A percentile compares a stretch with the other conserved stretches of the same genome.
phyloP scores from a whole-genome alignment of 2,888 invertebrate species.

The Lamellibrachia columna region DNA sequence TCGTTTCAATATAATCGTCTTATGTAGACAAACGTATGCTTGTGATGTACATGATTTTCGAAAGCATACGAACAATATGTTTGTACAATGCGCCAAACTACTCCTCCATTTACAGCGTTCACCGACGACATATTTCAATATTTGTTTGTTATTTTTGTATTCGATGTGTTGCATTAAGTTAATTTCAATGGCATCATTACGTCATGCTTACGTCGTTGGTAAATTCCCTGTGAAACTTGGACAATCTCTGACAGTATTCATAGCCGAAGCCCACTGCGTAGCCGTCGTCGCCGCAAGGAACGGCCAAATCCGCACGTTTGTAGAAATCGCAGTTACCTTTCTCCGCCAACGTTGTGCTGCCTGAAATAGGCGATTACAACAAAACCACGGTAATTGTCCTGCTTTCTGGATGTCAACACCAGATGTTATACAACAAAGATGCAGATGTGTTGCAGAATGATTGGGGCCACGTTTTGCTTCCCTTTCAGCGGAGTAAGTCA shows the following conservation, averaged over 20 bases:
- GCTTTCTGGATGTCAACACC: not conserved
- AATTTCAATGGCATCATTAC: not conserved
- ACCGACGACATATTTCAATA: not conserved
- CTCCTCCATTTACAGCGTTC: too few relatives aligned
- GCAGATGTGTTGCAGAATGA: too few relatives aligned
- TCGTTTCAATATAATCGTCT: too few relatives aligned
- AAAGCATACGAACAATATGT: too few relatives aligned
- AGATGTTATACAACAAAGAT: not conserved
- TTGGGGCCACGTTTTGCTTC: too few relatives aligned
- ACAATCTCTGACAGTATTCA: not conserved
- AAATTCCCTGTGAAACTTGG: not conserved
- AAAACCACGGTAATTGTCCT: not conserved
- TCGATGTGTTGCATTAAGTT: too few relatives aligned
- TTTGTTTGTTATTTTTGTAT: not conserved
- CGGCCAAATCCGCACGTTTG: not conserved
- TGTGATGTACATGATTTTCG: too few relatives aligned
- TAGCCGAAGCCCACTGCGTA: not conserved
- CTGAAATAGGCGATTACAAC: not conserved
- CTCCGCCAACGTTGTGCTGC: not conserved
- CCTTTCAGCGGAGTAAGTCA: too few relatives aligned
- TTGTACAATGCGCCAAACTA: too few relatives aligned
- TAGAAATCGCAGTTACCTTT: not conserved
- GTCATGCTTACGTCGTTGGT: not conserved
- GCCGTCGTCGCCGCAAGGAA: not conserved
- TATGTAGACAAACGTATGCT: too few relatives aligned